phyloP scores from a whole-genome alignment of 2,888 invertebrate genomes.

The Melanchra persicariae region DNA sequence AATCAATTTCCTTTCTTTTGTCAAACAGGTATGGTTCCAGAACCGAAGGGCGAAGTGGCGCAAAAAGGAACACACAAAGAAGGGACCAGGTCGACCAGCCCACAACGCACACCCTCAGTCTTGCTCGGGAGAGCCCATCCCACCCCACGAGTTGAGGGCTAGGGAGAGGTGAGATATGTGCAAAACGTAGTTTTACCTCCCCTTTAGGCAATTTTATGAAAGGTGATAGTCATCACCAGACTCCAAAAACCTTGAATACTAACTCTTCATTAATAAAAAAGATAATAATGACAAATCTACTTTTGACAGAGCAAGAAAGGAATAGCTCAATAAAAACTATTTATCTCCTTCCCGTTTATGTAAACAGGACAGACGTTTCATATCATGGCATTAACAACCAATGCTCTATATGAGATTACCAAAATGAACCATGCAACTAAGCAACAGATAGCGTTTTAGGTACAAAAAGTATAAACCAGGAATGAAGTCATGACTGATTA shows the following conservation, averaged over 20 bases:
- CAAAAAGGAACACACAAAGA: slow-evolving; percentile 99
- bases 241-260: no score
- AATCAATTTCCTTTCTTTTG: slow-evolving; percentile 21
- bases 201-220: not conserved
- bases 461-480: not conserved
- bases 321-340: no score
- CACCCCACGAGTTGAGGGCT: slow-evolving; percentile 96
- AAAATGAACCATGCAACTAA: not conserved
- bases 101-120: slow-evolving; percentile 99
- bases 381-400: no score
- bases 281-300: no score
- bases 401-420: not conserved
- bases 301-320: no score
- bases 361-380: no score
- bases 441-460: not conserved
- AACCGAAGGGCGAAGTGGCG: slow-evolving; percentile 99
- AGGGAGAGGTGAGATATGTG: slow-evolving; percentile 93
- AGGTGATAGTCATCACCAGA: no score
- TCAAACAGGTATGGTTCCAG: slow-evolving; percentile 99
- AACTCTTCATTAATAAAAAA: no score
- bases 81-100: slow-evolving; percentile 99
- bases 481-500: not conserved
- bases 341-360: no score
- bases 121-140: slow-evolving; percentile 99
- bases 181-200: slow-evolving; percentile 72